Percentiles rank a stretch among this genome's conserved stretches.
These are phyloP conservation scores for Drosophila busckii DNA, from an alignment of 1,140 invertebrate species.

Conservation along the genomic window DNA sequence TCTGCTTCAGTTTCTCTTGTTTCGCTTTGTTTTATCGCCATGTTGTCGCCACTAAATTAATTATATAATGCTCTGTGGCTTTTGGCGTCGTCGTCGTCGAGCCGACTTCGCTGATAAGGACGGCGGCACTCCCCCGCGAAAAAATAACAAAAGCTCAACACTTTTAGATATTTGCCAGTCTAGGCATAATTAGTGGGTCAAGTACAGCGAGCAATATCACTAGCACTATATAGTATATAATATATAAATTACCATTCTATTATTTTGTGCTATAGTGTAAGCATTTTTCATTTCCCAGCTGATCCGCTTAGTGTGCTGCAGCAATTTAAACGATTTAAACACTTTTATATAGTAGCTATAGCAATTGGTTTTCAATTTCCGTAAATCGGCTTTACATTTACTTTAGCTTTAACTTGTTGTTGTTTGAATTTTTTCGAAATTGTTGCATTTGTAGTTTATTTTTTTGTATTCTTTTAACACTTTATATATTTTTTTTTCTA, in stretches of 20 bases:
- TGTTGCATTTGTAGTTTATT: slow-evolving; percentile 11
- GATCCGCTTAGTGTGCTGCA: slow-evolving; percentile 4
- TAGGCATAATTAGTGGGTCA: slow-evolving; percentile 61
- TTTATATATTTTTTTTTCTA: slow-evolving; percentile 52
- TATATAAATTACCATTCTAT: slow-evolving; percentile 24
- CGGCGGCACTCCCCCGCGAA: neutral
- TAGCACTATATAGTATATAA: too few species aligned
- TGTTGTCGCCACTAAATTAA: slow-evolving; percentile 46
- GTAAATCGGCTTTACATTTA: slow-evolving; percentile 40
- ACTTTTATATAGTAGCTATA: too few species aligned
- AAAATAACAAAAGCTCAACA: slow-evolving; percentile 6
- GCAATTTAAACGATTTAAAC: slow-evolving; percentile 23
- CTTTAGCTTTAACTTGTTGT: slow-evolving; percentile 9
- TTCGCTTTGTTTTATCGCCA: slow-evolving; percentile 60
- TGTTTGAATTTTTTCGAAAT: neutral
- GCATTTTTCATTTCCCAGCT: too few species aligned
- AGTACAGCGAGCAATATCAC: too few species aligned
- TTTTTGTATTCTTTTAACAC: slow-evolving; percentile 9
- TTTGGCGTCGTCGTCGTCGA: slow-evolving; percentile 5
- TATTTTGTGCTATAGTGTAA: neutral
- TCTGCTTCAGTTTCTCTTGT: neutral
- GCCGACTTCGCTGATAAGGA: slow-evolving; percentile 18
- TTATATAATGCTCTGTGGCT: slow-evolving; percentile 50
- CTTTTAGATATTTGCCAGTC: slow-evolving; percentile 18
- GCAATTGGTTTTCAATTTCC: slow-evolving; percentile 26